Evolutionary conservation across 2,888 invertebrate species (phyloP).

Genomic region (Sphecodes monilicornis): DNA sequence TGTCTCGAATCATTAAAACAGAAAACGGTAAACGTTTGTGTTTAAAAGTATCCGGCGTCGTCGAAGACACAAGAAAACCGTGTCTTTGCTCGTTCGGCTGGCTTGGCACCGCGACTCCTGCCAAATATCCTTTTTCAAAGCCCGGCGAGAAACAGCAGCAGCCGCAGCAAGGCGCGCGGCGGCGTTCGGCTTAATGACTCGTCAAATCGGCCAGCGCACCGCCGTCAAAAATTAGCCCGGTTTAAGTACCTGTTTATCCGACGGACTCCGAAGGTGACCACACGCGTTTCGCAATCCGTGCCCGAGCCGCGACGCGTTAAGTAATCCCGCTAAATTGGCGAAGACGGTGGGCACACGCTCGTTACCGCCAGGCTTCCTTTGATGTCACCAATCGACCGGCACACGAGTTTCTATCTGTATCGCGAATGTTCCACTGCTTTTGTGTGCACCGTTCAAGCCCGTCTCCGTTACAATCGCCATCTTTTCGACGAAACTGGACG

Average conservation of each 20-base stretch:
- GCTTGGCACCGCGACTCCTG: constrained; percentile 49
- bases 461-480: not conserved
- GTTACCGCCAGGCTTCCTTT: not conserved
- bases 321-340: constrained; percentile 18
- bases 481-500: not conserved
- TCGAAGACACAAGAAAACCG: constrained; percentile 40
- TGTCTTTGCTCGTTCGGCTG: not conserved
- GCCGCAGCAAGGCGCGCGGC: not conserved
- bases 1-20: constrained; percentile 68
- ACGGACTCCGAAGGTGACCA: constrained; percentile 19
- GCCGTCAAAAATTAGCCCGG: constrained; percentile 38
- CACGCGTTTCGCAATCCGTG: constrained; percentile 4
- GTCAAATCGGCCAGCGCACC: constrained; percentile 49
- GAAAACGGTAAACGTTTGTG: constrained; percentile 61
- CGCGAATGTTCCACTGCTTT: not conserved
- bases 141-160: not conserved
- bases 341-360: not conserved
- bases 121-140: constrained; percentile 50
- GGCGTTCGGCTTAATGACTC: constrained; percentile 59
- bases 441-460: not conserved
- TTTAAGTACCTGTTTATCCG: constrained; percentile 35
- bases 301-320: not conserved
- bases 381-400: constrained; percentile 1
- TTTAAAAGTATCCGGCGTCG: constrained; percentile 59
- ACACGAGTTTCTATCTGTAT: not conserved